Evolutionary conservation across 2,797 vertebrate genomes (phyloP), one percentile per base, ranked within the genome.

Genomic region (Merluccius polli): DNA sequence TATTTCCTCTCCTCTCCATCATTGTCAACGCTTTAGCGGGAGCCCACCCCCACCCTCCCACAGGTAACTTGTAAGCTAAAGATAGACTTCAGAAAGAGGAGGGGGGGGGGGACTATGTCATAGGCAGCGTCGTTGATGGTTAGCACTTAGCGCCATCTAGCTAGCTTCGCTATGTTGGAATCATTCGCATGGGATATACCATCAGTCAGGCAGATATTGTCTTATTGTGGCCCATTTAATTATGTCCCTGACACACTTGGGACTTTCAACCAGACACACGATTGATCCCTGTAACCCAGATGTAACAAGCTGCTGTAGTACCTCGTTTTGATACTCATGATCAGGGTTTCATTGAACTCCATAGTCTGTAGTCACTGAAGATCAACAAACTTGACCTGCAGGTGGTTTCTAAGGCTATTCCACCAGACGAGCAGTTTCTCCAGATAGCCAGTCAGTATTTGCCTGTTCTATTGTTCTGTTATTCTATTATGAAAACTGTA

Each of bases 241-340:
- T 52, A 32, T 79, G 73, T 81, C 33, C 59, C 48, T 3, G 68
- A 75, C 75, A 71, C 72, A 79, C 70, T 33, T 59, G 48, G 67
- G 71, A 83, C 24, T 16, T 68, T 21, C 27, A 31, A 30, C 65
- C 29, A 13, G n/a, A 59, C 52, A 59, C 7, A 24, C 52, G 52
- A 59, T 9, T 48, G 16, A 59, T 59, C 21, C 84, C 73, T 65
- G 82, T 83, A 77, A 81, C 79, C 83, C 78, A 72, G 79, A 84
- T 76, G n/a, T 81, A 85, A 81, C 77, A 79, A 84, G 79, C 77
- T 74, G 29, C 65, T 68, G 27, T 68, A 81, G 85, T 85, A 89
- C 84, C 84, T 90, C 82, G 84, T 88, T 89, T 89, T 87, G 68
- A 79, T 88, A 85, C 76, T 69, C 35, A 80, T 81, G 71, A 84